phyloP scores from a whole-genome alignment of 2,113 vertebrate species.

The Prinia subflava region DNA sequence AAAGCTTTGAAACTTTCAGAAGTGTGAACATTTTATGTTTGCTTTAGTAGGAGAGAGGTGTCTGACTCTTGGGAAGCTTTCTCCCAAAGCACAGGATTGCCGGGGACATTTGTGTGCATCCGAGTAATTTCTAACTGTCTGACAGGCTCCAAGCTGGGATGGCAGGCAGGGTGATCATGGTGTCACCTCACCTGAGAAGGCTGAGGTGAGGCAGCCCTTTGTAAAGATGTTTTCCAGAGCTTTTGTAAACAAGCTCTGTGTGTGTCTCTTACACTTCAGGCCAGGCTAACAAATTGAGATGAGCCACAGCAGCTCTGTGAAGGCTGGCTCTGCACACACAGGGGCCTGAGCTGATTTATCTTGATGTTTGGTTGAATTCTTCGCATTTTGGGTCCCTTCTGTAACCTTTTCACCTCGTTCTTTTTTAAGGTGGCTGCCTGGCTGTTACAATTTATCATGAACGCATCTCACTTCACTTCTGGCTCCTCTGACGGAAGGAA shows the following conservation, averaged over 20 bases:
- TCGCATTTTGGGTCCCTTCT: conserved; percentile 73
- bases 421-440: conserved; percentile 77
- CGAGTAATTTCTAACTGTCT: not conserved
- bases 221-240: not conserved
- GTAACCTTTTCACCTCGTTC: conserved; percentile 80
- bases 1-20: not conserved
- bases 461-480: conserved; percentile 69
- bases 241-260: not conserved
- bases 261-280: not conserved
- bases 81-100: not conserved
- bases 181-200: not conserved
- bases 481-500: conserved; percentile 74
- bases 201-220: not conserved
- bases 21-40: not conserved
- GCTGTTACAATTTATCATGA: conserved; percentile 80
- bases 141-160: not conserved
- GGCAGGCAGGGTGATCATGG: not conserved
- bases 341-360: conserved; percentile 74
- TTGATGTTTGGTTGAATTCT: conserved; percentile 78
- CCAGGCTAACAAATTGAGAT: conserved; percentile 45
- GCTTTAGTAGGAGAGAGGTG: not conserved
- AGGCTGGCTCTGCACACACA: conserved; percentile 15
- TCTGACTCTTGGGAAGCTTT: not conserved
- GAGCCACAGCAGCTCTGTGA: conserved; percentile 1
- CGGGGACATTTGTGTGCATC: not conserved